phyloP scores from a whole-genome alignment of 2,888 invertebrate species.

The Cyclophora albipunctata region DNA sequence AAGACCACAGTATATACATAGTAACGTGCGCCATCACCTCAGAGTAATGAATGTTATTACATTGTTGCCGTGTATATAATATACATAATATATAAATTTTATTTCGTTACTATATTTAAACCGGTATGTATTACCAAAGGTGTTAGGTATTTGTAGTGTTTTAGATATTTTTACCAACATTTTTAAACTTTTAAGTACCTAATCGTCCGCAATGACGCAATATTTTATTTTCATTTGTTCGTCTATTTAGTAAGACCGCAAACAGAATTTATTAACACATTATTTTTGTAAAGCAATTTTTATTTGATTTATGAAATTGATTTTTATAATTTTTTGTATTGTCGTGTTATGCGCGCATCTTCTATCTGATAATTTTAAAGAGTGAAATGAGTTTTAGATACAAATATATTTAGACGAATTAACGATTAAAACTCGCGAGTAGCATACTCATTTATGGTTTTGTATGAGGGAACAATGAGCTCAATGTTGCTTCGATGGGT shows the following conservation, averaged over 20 bases:
- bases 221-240: constrained; percentile 6
- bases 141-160: constrained; percentile 65
- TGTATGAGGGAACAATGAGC: constrained; percentile 53
- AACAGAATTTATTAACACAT: constrained; percentile 18
- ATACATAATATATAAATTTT: constrained; percentile 34
- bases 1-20: not conserved
- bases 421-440: constrained; percentile 16
- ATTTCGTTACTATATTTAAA: constrained; percentile 55
- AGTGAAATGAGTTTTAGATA: constrained; percentile 27
- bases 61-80: constrained; percentile 44
- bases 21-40: not conserved
- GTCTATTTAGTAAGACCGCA: constrained; percentile 14
- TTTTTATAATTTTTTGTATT: constrained; percentile 32
- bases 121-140: constrained; percentile 73
- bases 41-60: constrained; percentile 24
- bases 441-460: constrained; percentile 38
- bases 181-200: constrained; percentile 23
- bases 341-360: constrained; percentile 27
- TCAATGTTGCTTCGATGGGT: constrained; percentile 26
- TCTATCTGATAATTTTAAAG: constrained; percentile 14
- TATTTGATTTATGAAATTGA: constrained; percentile 32
- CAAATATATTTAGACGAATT: constrained; percentile 48
- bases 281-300: constrained; percentile 29
- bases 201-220: constrained; percentile 23
- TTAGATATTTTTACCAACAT: constrained; percentile 52